Base-by-base conservation (phyloP, 1,140 invertebrate genomes). In the Dendrolimus punctatus region DNA sequence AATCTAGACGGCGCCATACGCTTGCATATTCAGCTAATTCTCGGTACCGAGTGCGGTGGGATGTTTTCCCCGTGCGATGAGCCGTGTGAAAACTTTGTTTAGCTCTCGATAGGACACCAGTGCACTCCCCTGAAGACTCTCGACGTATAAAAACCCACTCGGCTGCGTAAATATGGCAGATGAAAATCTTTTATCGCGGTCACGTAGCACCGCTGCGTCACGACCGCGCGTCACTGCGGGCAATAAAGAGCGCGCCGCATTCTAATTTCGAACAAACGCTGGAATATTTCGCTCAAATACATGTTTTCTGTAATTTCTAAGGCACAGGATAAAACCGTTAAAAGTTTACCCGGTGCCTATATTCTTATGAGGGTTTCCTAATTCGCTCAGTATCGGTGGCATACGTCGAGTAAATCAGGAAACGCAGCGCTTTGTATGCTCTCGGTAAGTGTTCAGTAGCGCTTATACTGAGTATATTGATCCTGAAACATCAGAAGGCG, bases 131-230 rank as follows among this genome's bases (percentile, higher is more conserved):
- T 68, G 56, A 69, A 80, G 78, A 74, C 73, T 77, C 82, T 85
- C 69, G 72, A 83, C 81, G 80, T 72, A 81, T 78, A 81, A 85
- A 85, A 84, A 81, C 79, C 80, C 82, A 83, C 82, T 85, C 80
- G 67, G 69, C 82, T 69, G 73, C 73, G 80, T 85, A 85, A 85
- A 85, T 84, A 85, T 82, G 79, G 80, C 80, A 84, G 82, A 85
- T 85, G 80, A 78, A 82, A 81, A 85, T 85, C 82, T 85, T 82
- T 85, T 85, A 85, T 85, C 82, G 73, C 75, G 78, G 82, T 85
- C 82, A 85, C 82, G 82, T 85, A 84, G 74, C 71, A 64, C 62
- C 58, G 73, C 76, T 70, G 78, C 78, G 76, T 84, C 83, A 86
- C 83, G 83, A 84, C 64, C 79, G 77, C 73, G 61, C 77, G 76